Evolutionary conservation across 2,888 invertebrate species (phyloP).

Genomic region (Lacanobia wlatinum): DNA sequence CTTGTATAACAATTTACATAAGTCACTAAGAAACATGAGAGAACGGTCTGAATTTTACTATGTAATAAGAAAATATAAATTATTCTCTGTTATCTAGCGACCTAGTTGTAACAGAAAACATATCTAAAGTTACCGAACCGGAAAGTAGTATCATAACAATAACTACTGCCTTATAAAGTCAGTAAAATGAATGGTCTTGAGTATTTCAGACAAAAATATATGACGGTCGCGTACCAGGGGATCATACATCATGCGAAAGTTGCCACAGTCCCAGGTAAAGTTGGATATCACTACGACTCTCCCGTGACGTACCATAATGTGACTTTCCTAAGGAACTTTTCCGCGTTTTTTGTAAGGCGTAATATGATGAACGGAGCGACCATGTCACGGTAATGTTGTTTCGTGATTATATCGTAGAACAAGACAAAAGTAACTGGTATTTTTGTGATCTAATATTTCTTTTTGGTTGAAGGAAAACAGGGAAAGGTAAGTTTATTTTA

Average conservation of each 20-base stretch:
- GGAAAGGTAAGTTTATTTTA: slow-evolving; percentile 9
- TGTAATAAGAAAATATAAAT: neutral
- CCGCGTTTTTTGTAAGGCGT: slow-evolving; percentile 61
- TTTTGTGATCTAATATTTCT: slow-evolving; percentile 51
- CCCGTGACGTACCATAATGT: slow-evolving; percentile 69
- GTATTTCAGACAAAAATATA: slow-evolving; percentile 62
- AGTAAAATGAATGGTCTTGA: slow-evolving; percentile 58
- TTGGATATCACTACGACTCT: slow-evolving; percentile 73
- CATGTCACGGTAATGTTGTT: slow-evolving; percentile 58
- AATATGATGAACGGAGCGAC: slow-evolving; percentile 54
- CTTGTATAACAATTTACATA: neutral
- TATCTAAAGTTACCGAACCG: slow-evolving; percentile 25
- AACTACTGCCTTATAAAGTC: slow-evolving; percentile 56
- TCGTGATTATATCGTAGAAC: slow-evolving; percentile 55
- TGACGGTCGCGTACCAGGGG: slow-evolving; percentile 65
- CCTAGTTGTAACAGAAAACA: slow-evolving; percentile 18
- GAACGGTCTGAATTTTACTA: neutral
- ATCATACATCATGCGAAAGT: slow-evolving; percentile 72
- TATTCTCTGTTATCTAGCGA: neutral
- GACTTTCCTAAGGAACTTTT: slow-evolving; percentile 68
- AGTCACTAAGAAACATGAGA: neutral
- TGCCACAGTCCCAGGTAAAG: slow-evolving; percentile 69
- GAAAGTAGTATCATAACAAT: slow-evolving; percentile 35
- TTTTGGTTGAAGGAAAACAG: slow-evolving; percentile 36
- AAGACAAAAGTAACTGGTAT: slow-evolving; percentile 41